phyloP scores from a whole-genome alignment of 2,888 invertebrate genomes.

The Lycaena phlaeas region DNA sequence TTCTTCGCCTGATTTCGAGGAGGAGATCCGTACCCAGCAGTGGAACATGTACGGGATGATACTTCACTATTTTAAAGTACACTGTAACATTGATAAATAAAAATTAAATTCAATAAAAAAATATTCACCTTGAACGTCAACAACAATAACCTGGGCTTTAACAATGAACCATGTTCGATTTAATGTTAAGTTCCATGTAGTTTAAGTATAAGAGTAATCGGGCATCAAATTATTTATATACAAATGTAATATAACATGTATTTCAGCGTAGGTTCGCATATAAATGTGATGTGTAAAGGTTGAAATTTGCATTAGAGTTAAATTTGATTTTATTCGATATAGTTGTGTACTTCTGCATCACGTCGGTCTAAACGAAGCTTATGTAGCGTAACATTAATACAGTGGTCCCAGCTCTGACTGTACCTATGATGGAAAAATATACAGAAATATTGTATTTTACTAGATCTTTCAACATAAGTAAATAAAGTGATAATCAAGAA shows the following conservation, averaged over 20 bases:
- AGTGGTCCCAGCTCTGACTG: slow-evolving; percentile 27
- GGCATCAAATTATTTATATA: not conserved
- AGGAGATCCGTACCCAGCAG: no score
- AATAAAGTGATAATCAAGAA: not conserved
- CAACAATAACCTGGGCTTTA: no score
- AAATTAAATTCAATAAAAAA: no score
- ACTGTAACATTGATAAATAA: no score
- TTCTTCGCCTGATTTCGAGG: no score
- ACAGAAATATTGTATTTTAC: not conserved
- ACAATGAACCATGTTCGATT: no score
- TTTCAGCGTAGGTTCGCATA: not conserved
- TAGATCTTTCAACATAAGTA: not conserved
- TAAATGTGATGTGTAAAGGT: not conserved
- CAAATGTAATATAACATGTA: not conserved
- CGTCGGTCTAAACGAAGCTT: slow-evolving; percentile 42
- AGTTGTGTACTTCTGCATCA: slow-evolving; percentile 38
- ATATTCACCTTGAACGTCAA: no score
- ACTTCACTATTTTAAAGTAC: no score
- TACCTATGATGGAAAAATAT: slow-evolving; percentile 20
- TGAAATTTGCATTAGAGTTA: not conserved
- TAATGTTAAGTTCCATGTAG: no score
- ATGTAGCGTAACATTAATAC: slow-evolving; percentile 57
- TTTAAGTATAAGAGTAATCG: not conserved
- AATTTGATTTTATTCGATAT: slow-evolving; percentile 11
- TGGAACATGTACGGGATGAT: no score